Conservation (phyloP, 1,140 invertebrate species). For the Adelges cooleyi region DNA sequence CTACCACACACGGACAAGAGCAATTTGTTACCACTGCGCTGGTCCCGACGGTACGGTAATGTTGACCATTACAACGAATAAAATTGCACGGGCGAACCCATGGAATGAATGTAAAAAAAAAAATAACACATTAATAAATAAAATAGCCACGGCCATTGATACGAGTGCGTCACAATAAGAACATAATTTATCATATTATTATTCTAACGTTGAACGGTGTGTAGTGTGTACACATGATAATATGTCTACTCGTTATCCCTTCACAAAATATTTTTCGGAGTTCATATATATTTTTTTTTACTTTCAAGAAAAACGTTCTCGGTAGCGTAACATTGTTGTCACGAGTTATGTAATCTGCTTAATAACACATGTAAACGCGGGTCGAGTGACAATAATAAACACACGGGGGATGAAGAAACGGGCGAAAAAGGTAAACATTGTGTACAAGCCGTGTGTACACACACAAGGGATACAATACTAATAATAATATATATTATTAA, state of each 20-base stretch:
- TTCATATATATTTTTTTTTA: too few relatives aligned
- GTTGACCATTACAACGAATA: neutral
- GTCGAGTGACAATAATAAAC: conserved; percentile 21
- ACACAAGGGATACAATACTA: too few relatives aligned
- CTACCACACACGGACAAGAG: neutral
- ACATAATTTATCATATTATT: conserved; percentile 17
- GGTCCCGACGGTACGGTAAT: too few relatives aligned
- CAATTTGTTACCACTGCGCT: too few relatives aligned
- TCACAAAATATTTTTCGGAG: too few relatives aligned
- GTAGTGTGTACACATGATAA: too few relatives aligned
- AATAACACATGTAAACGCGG: conserved; percentile 1
- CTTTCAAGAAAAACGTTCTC: neutral
- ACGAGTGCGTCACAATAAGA: conserved; percentile 16
- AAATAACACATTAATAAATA: neutral
- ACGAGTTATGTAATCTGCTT: neutral
- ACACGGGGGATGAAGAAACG: neutral
- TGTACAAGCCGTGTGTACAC: neutral
- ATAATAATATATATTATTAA: too few relatives aligned
- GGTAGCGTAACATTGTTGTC: neutral
- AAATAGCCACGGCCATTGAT: neutral
- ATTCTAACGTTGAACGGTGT: too few relatives aligned
- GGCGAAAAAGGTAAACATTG: conserved; percentile 11
- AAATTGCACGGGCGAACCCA: neutral
- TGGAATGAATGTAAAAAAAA: too few relatives aligned
- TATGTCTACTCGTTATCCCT: too few relatives aligned